These are phyloP conservation scores for Penaeus japonicus DNA, from an alignment of 1,140 invertebrate genomes.

Conservation along the genomic window DNA sequence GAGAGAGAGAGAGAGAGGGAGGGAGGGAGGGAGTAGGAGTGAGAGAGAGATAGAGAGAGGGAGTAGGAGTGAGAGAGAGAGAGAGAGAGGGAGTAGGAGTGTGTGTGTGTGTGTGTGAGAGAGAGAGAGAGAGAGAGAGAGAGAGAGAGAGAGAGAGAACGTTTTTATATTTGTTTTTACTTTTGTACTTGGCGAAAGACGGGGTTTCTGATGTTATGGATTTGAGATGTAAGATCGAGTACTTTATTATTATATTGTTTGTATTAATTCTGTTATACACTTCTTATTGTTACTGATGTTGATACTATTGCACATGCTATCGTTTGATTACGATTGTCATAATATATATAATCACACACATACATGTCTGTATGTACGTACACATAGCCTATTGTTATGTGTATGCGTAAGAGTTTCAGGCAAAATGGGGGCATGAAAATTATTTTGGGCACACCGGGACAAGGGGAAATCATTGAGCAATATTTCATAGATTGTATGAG, in stretches of 20 bases:
- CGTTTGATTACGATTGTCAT: neutral
- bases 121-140: too few relatives aligned
- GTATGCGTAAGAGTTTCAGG: too few relatives aligned
- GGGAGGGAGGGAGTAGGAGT: neutral
- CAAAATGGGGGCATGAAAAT: too few relatives aligned
- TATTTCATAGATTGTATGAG: too few relatives aligned
- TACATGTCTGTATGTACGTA: neutral
- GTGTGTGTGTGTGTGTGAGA: neutral
- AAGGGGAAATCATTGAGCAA: too few relatives aligned
- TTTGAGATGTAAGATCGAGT: neutral
- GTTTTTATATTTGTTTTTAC: neutral
- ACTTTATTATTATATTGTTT: neutral
- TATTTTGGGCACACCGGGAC: too few relatives aligned
- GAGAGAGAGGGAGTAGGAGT: neutral
- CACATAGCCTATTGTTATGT: neutral
- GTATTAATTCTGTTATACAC: neutral
- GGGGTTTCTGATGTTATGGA: neutral
- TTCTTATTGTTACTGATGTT: neutral
- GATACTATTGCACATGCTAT: neutral
- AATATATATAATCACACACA: neutral
- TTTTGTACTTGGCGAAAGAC: neutral
- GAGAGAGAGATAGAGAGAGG: neutral
- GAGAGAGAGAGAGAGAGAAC: too few relatives aligned
- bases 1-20: neutral
- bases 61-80: too few relatives aligned